These are phyloP conservation scores for Chionomys nivalis DNA, from an alignment of 2,113 vertebrate species.

Conservation along the genomic window DNA sequence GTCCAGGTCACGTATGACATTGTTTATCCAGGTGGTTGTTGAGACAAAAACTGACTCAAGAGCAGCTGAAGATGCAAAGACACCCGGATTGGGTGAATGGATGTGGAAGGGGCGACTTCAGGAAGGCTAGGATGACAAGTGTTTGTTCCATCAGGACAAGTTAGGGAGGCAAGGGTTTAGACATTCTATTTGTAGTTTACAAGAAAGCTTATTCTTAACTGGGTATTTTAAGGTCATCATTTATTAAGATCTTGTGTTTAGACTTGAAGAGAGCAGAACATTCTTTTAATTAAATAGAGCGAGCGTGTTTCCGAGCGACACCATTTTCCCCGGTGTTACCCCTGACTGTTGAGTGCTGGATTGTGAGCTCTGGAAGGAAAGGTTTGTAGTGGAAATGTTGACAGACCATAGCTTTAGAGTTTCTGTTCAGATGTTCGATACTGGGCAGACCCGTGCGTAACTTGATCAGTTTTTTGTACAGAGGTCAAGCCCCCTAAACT, in stretches of 20 bases:
- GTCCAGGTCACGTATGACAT: not conserved
- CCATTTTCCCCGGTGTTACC: not conserved
- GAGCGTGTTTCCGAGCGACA: not conserved
- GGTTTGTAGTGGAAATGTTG: constrained; percentile 48
- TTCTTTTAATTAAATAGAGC: constrained; percentile 58
- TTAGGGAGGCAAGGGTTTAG: constrained; percentile 10
- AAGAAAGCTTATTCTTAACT: not conserved
- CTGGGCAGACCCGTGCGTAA: not conserved
- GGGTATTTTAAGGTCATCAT: constrained; percentile 43
- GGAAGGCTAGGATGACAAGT: not conserved
- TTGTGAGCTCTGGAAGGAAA: constrained; percentile 52
- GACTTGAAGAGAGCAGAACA: constrained; percentile 45
- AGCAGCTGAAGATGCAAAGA: not conserved
- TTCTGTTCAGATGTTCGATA: not conserved
- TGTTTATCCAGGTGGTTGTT: not conserved
- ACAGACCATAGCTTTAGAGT: not conserved
- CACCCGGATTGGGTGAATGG: not conserved
- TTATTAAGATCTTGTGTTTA: constrained; percentile 55
- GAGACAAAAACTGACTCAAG: not conserved
- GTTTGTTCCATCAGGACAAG: not conserved
- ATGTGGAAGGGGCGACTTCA: not conserved
- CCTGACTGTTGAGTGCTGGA: constrained; percentile 19
- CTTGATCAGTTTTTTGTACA: not conserved
- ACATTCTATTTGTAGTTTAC: constrained; percentile 18
- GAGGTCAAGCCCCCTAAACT: not conserved